Evolutionary conservation across 2,113 vertebrate genomes (phyloP).

Genomic region (Willisornis vidua): DNA sequence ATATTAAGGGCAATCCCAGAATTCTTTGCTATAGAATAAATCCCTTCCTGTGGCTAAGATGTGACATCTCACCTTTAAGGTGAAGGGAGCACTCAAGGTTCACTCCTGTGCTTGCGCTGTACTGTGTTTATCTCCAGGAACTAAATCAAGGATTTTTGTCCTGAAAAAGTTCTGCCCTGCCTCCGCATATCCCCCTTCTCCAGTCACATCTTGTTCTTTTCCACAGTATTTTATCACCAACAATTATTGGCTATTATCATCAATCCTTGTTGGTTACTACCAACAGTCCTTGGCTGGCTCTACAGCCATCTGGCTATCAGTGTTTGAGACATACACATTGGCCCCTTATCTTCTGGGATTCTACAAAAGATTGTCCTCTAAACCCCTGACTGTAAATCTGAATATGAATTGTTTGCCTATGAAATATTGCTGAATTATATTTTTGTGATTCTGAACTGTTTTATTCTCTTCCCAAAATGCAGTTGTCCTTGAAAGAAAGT

Average conservation of each 20-base stretch:
- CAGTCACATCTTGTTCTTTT: not conserved
- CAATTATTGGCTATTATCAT: not conserved
- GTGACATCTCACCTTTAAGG: not conserved
- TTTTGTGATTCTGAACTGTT: not conserved
- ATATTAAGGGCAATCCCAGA: not conserved
- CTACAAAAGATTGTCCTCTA: not conserved
- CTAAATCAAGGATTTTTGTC: not conserved
- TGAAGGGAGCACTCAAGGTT: not conserved
- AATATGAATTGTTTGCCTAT: not conserved
- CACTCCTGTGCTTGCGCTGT: not conserved
- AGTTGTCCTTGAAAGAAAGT: not conserved
- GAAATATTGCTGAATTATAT: not conserved
- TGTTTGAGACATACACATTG: not conserved
- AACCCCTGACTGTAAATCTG: not conserved
- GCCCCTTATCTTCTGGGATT: not conserved
- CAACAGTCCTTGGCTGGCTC: not conserved
- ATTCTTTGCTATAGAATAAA: not conserved
- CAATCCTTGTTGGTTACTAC: not conserved
- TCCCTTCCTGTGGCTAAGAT: not conserved
- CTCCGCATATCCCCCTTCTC: not conserved
- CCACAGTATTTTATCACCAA: not conserved
- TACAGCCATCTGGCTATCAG: rapidly evolving
- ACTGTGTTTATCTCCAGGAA: not conserved
- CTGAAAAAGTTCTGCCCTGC: not conserved
- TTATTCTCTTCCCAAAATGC: not conserved